Evolutionary conservation across 2,113 vertebrate genomes (phyloP).

Genomic region (Archilochus colubris): DNA sequence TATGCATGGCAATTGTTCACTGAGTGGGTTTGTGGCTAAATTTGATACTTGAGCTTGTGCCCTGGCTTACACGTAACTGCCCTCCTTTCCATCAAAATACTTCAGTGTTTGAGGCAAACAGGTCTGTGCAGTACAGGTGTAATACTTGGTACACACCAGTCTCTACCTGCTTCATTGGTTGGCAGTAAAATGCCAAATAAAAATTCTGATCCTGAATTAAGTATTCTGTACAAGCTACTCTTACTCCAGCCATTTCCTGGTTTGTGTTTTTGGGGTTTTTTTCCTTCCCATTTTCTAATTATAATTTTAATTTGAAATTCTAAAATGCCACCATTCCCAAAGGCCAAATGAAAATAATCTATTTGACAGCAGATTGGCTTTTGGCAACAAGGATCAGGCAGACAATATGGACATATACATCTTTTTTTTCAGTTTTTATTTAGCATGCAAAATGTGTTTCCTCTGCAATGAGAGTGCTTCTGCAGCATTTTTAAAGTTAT

Average conservation of each 20-base stretch:
- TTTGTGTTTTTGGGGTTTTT: not conserved
- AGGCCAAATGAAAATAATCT: constrained; percentile 48
- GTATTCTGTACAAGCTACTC: not conserved
- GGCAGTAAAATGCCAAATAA: not conserved
- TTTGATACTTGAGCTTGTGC: not conserved
- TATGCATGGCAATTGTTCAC: rapidly evolving
- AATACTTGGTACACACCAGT: not conserved
- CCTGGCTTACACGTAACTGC: not conserved
- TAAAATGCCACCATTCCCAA: constrained; percentile 17
- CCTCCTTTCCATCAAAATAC: not conserved
- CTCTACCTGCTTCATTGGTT: not conserved
- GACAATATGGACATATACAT: constrained; percentile 1
- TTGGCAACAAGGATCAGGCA: constrained; percentile 15
- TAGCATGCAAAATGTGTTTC: constrained; percentile 33
- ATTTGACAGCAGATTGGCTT: constrained; percentile 6
- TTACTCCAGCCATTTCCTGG: not conserved
- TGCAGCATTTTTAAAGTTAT: not conserved
- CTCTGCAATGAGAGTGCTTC: not conserved
- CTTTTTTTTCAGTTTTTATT: constrained; percentile 48
- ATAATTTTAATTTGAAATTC: constrained; percentile 45
- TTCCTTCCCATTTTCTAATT: not conserved
- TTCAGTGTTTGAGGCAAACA: not conserved
- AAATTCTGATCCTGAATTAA: not conserved
- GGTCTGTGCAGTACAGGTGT: not conserved
- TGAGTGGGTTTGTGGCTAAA: not conserved